phyloP scores from a whole-genome alignment of 1,140 invertebrate genomes.

The Rhizoglyphus robini region DNA sequence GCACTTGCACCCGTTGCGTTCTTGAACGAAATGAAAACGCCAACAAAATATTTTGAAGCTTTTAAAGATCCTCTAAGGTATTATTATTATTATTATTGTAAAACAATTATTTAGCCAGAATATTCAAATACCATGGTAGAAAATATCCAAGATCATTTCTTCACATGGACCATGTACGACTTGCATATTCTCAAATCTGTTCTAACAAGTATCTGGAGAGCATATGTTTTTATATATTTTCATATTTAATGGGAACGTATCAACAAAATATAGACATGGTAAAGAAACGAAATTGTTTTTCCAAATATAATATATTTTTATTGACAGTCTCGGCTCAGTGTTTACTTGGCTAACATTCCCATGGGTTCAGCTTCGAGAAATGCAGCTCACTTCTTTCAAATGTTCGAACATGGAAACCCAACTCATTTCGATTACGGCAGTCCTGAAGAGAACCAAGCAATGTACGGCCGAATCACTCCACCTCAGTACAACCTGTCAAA shows the following conservation, averaged over 20 bases:
- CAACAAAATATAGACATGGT: background rate
- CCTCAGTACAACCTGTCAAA: background rate
- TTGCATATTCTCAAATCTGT: background rate
- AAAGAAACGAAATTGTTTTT: background rate
- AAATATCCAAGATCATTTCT: background rate
- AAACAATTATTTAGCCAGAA: background rate
- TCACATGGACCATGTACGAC: background rate
- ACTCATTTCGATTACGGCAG: background rate
- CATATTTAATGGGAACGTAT: background rate
- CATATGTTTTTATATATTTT: background rate
- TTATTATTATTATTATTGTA: background rate
- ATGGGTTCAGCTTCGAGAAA: background rate
- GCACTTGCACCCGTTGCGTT: conserved; percentile 60
- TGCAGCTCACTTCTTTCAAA: conserved; percentile 10
- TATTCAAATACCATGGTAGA: background rate
- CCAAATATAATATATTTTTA: background rate
- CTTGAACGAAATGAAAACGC: conserved; percentile 52
- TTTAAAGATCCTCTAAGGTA: background rate
- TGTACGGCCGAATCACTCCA: conserved; percentile 3
- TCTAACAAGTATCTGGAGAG: background rate
- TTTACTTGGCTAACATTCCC: background rate
- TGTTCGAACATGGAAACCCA: background rate
- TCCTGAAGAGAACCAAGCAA: background rate
- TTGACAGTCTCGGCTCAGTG: background rate
- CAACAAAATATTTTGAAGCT: conserved; percentile 30